These are phyloP conservation scores for Cyprinella venusta DNA, from an alignment of 2,797 vertebrate genomes.

Conservation along the genomic window DNA sequence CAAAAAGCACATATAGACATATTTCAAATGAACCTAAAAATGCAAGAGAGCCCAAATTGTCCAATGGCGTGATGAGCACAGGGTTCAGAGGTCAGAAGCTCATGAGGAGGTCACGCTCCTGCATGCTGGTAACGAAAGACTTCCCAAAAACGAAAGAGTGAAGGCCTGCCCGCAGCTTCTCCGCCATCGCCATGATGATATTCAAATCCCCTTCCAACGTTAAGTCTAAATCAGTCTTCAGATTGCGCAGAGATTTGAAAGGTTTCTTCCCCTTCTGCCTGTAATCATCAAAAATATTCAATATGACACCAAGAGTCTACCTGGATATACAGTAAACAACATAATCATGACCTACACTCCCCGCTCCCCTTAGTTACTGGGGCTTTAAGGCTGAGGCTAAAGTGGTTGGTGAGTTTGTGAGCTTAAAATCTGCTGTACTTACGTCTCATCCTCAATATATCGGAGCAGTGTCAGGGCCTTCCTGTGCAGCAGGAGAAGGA, in stretches of 20 bases:
- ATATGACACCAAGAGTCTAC: not conserved
- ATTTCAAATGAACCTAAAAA: slow-evolving; percentile 2
- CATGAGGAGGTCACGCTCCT: slow-evolving; percentile 93
- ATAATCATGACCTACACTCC: not conserved
- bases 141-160: slow-evolving; percentile 96
- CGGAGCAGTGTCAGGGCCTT: slow-evolving; percentile 96
- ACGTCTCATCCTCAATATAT: slow-evolving; percentile 99
- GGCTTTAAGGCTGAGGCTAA: not conserved
- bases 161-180: slow-evolving; percentile 94
- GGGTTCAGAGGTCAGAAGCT: slow-evolving; percentile 80
- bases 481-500: slow-evolving; percentile 93
- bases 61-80: not conserved
- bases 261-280: slow-evolving; percentile 97
- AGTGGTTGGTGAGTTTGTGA: not conserved
- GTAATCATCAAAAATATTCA: slow-evolving; percentile 53
- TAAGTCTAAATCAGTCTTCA: slow-evolving; percentile 94
- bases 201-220: slow-evolving; percentile 93
- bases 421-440: slow-evolving; percentile 69
- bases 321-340: not conserved
- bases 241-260: slow-evolving; percentile 89
- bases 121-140: slow-evolving; percentile 92
- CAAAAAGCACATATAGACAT: slow-evolving; percentile 11
- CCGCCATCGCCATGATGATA: slow-evolving; percentile 95
- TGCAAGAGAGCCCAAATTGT: not conserved
- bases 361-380: not conserved